Conservation (phyloP, 2,113 vertebrate species). For the Plectropomus leopardus region DNA sequence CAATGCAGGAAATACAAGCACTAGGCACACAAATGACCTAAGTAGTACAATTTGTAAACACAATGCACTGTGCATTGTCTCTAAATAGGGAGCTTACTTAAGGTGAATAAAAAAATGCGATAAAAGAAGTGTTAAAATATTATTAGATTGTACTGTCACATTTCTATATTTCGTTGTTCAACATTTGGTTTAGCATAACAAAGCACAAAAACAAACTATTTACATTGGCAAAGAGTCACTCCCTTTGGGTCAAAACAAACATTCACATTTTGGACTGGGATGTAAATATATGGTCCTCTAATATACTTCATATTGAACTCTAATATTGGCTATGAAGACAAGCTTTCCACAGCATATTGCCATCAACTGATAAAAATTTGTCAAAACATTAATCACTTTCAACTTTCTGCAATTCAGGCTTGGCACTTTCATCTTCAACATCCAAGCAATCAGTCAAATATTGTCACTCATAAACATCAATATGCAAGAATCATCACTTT, state of each 20-base stretch:
- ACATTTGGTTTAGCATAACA: conserved; percentile 73
- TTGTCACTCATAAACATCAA: conserved; percentile 30
- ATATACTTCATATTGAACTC: conserved; percentile 60
- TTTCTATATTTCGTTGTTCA: conserved; percentile 53
- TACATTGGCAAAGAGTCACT: conserved; percentile 71
- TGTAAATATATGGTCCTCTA: conserved; percentile 67
- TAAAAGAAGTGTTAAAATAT: conserved; percentile 54
- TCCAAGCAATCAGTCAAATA: conserved; percentile 25
- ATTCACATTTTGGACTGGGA: conserved; percentile 82
- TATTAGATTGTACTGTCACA: conserved; percentile 79
- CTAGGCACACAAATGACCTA: conserved; percentile 54
- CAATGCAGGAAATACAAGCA: conserved; percentile 55
- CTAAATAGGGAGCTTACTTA: conserved; percentile 12
- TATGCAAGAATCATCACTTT: conserved; percentile 43
- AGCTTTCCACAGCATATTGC: conserved; percentile 37
- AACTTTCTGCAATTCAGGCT: conserved; percentile 34
- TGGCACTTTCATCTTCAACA: conserved; percentile 46
- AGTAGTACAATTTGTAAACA: conserved; percentile 63
- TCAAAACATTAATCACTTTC: conserved; percentile 42
- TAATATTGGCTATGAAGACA: conserved; percentile 42
- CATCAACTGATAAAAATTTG: conserved; percentile 21
- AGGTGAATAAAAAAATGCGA: conserved; percentile 46
- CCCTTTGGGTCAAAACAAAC: conserved; percentile 70
- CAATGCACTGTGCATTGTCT: conserved; percentile 17
- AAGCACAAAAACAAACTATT: conserved; percentile 71